Percentiles rank a stretch among this genome's conserved stretches.
Conservation (phyloP, 1,140 invertebrate genomes). For the Drosophila ironensis region DNA sequence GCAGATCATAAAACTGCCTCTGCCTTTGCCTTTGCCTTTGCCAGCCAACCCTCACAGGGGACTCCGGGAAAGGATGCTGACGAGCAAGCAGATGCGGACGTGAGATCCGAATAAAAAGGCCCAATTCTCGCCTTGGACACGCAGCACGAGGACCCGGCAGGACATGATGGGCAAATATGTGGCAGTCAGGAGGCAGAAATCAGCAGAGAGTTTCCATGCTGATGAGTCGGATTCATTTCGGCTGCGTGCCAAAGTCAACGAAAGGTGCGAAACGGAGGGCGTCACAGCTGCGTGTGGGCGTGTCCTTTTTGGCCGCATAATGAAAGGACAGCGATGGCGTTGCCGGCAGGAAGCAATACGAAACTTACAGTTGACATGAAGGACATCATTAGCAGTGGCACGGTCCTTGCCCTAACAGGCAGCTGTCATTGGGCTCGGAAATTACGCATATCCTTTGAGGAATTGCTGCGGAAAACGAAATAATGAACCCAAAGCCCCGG, state of each 20-base stretch:
- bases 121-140: constrained; percentile 40
- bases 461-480: constrained; percentile 57
- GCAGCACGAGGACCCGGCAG: too few species aligned
- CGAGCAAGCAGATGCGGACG: constrained; percentile 24
- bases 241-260: constrained; percentile 42
- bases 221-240: constrained; percentile 62
- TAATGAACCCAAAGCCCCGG: constrained; percentile 54
- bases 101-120: constrained; percentile 21
- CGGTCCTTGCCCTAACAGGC: constrained; percentile 28
- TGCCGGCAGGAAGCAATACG: constrained; percentile 25
- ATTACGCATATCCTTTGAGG: constrained; percentile 71
- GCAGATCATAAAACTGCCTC: constrained; percentile 31
- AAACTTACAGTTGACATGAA: constrained; percentile 40
- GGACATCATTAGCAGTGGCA: constrained; percentile 54
- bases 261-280: constrained; percentile 30
- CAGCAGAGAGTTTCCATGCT: constrained; percentile 41
- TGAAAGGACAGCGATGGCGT: not conserved
- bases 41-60: not conserved
- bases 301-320: not conserved
- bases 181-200: constrained; percentile 7
- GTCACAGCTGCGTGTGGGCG: not conserved
- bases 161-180: not conserved
- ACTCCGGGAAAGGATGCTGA: constrained; percentile 7
- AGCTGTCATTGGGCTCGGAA: constrained; percentile 45
- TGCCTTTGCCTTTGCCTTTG: not conserved